phyloP scores from a whole-genome alignment of 23 tunicate genomes.

The Styela clava region DNA sequence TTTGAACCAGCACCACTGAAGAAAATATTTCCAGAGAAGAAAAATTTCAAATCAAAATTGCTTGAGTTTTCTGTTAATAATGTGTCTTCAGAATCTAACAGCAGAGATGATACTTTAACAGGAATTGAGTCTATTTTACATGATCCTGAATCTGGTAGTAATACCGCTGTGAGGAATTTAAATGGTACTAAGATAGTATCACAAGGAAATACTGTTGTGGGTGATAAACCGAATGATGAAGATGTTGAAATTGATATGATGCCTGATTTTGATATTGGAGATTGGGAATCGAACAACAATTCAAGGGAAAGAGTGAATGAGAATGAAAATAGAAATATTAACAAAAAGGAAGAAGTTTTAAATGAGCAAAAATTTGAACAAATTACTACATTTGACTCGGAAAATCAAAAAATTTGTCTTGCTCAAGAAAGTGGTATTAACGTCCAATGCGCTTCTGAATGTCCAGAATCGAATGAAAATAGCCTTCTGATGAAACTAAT shows the following conservation, averaged over 20 bases:
- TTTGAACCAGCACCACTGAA: not conserved
- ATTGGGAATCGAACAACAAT: not conserved
- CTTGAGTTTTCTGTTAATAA: not conserved
- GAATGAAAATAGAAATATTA: not conserved
- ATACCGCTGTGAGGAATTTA: not conserved
- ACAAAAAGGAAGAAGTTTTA: not conserved
- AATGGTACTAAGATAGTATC: too few relatives aligned
- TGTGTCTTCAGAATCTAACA: not conserved
- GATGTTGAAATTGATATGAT: not conserved
- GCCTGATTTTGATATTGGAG: not conserved
- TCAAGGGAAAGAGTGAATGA: not conserved
- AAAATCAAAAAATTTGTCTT: too few relatives aligned
- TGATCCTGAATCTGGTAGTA: conserved; percentile 2
- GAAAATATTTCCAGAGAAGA: not conserved
- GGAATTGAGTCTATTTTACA: conserved; percentile 5
- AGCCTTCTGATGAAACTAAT: not conserved
- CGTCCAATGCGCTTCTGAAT: not conserved
- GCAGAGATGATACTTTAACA: conserved; percentile 4
- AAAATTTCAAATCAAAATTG: not conserved
- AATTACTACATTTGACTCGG: not conserved
- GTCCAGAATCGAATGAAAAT: not conserved
- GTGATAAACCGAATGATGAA: too few relatives aligned
- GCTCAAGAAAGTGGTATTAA: not conserved
- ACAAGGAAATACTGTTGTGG: too few relatives aligned
- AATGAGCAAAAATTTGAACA: too few relatives aligned